Evolutionary conservation across 2,113 vertebrate genomes (phyloP), one percentile per base, ranked within the genome.

Genomic region (Prinia subflava): DNA sequence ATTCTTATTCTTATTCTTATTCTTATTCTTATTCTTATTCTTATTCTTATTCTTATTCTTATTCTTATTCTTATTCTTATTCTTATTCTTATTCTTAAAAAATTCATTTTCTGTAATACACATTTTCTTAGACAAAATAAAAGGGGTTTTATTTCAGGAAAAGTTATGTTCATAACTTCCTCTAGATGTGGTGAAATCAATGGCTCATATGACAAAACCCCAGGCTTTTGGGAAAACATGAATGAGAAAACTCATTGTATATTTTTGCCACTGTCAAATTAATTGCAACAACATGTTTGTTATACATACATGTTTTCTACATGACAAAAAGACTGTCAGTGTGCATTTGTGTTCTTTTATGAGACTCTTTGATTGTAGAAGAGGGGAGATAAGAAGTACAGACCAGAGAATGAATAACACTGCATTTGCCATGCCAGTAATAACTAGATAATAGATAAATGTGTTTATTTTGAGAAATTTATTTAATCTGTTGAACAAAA

Each of bases 151-250:
- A 10, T 80, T 89, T 86, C 37, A 81, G 37, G 27, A 94, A 63
- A 94, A 91, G n/a, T n/a, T n/a, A n/a, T n/a, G n/a, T n/a, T n/a
- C 44, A 55, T 74, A 88, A 86, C 20, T 86, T 95, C 37, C 81
- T 92, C 68, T 49, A 92, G 27, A 87, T 80, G 39, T 80, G 59
- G 63, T 83, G 41, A 95, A 94, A 95, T 44, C 18, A 65, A 53
- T 65, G 47, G 13, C 8, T 87, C 17, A 59, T 10, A 70, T 41
- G 49, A 87, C 89, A 79, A 70, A 12, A 69, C 8, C 21, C 17
- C 10, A 50, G 35, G 30, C 3, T 85, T 91, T 95, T 91, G 13
- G 53, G 27, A n/a, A 68, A 87, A 77, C 1, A 78, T 12, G n/a
- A 89, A 71, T 10, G 8, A 15, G 10, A 75, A 65, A 77, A 56